Conservation (phyloP, 2,797 vertebrate species). For the Gobionotothen gibberifrons region DNA sequence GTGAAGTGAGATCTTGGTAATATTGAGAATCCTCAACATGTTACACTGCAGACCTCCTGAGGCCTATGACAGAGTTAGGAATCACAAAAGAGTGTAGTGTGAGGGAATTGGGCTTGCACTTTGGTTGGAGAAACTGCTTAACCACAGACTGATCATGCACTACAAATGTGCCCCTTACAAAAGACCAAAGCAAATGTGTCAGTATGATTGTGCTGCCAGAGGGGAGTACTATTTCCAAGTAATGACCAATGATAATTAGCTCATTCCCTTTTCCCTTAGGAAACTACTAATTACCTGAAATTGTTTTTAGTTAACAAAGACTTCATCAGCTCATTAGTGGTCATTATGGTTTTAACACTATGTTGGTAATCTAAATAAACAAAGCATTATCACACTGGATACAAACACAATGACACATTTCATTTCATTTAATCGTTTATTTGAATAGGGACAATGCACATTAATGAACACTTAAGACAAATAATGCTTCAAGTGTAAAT, state of each 20-base stretch:
- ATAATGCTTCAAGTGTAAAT: no score
- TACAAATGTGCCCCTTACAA: neutral
- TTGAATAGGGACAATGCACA: no score
- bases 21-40: neutral
- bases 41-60: neutral
- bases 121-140: neutral
- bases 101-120: neutral
- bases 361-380: no score
- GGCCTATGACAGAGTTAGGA: neutral
- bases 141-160: constrained; percentile 1
- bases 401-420: constrained; percentile 22
- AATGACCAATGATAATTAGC: constrained; percentile 5
- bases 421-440: no score
- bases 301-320: neutral
- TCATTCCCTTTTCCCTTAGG: neutral
- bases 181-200: constrained; percentile 7
- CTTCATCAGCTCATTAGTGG: neutral
- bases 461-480: no score
- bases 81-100: neutral
- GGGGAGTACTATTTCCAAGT: neutral
- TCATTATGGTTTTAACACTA: no score
- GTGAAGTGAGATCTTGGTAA: neutral
- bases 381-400: neutral
- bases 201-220: neutral
- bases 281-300: constrained; percentile 2